phyloP scores from a whole-genome alignment of 1,140 invertebrate species.

The Ostrea edulis region DNA sequence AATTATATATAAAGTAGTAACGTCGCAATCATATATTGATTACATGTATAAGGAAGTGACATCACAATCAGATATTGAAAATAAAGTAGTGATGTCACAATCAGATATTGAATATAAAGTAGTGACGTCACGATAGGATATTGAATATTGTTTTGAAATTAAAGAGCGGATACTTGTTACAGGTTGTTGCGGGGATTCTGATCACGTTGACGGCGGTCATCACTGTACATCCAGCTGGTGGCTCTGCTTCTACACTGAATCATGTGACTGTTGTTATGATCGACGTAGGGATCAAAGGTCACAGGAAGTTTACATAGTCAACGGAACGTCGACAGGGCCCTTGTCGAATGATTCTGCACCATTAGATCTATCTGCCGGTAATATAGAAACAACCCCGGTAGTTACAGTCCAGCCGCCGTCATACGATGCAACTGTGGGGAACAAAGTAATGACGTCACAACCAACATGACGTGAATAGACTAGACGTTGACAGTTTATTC shows the following conservation, averaged over 20 bases:
- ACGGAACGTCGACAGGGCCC: not conserved
- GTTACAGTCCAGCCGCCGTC: not conserved
- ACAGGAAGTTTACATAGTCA: not conserved
- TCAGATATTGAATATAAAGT: no score
- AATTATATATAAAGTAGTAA: not conserved
- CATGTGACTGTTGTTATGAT: not conserved
- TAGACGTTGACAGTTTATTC: no score
- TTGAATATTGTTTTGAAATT: no score
- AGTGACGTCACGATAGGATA: no score
- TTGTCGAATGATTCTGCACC: not conserved
- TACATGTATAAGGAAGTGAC: not conserved
- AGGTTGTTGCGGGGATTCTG: not conserved
- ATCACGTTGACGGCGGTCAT: not conserved
- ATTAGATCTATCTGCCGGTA: not conserved
- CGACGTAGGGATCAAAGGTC: not conserved
- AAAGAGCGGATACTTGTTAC: not conserved
- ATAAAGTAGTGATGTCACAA: no score
- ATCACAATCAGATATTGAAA: not conserved
- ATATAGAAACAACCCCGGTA: no score
- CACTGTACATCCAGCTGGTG: not conserved
- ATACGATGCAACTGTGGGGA: not conserved
- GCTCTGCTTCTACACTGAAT: not conserved
- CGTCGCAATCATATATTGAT: not conserved
- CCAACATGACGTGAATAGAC: not conserved
- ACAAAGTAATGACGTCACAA: not conserved